Conservation (phyloP, 2,113 vertebrate species). For the Bubo blakistoni region DNA sequence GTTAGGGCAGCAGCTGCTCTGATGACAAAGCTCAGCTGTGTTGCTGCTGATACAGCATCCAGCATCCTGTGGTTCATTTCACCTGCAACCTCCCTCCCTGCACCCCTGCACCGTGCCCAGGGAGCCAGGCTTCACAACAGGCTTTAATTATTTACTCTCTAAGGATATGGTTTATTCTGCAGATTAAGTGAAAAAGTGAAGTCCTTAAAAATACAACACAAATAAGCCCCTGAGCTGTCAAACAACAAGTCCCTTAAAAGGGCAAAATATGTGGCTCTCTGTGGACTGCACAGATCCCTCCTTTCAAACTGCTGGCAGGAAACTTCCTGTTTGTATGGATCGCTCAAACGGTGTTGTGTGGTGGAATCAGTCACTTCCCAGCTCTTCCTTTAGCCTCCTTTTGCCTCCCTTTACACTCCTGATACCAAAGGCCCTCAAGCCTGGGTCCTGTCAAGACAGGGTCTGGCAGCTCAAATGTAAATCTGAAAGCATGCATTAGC, state of each 20-base stretch:
- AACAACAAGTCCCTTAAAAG: constrained; percentile 65
- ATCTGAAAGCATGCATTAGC: neutral
- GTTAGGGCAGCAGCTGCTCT: constrained; percentile 13
- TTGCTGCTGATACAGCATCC: constrained; percentile 27
- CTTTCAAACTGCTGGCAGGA: constrained; percentile 53
- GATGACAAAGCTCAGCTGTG: constrained; percentile 43
- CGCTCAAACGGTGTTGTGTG: constrained; percentile 14
- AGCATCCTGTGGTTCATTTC: neutral
- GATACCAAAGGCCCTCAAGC: neutral
- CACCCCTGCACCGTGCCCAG: neutral
- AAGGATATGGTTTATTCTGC: constrained; percentile 33
- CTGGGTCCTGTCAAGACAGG: neutral
- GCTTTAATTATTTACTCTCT: constrained; percentile 31
- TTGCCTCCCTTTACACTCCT: neutral
- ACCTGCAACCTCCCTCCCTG: constrained; percentile 27
- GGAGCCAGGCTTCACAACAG: neutral
- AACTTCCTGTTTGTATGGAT: constrained; percentile 59
- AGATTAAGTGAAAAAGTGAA: constrained; percentile 49
- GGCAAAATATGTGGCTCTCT: constrained; percentile 44
- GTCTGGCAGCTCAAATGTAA: neutral
- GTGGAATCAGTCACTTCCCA: constrained; percentile 3
- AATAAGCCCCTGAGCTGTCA: constrained; percentile 45
- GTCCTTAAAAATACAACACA: constrained; percentile 35
- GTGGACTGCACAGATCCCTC: constrained; percentile 29
- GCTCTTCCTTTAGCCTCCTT: neutral